A percentile compares a stretch with the other conserved stretches of the same genome.
These are phyloP conservation scores for Adineta ricciae DNA, from an alignment of 2,888 invertebrate species.

Conservation along the genomic window DNA sequence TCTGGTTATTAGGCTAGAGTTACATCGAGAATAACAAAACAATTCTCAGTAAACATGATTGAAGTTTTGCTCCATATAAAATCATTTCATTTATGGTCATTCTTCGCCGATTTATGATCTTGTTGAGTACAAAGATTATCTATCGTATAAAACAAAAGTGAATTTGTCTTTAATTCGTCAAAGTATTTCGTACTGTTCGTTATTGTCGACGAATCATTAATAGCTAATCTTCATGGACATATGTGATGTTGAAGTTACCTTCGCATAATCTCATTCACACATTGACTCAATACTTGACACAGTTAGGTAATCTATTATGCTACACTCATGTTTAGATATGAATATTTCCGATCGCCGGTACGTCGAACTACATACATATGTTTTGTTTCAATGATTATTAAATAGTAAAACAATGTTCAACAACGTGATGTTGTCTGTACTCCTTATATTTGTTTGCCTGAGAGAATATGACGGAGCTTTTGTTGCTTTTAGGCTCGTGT, in stretches of 20 bases:
- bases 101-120: not conserved
- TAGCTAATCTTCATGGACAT: not conserved
- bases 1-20: not conserved
- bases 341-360: not conserved
- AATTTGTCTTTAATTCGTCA: not conserved
- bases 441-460: not conserved
- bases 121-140: not conserved
- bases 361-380: too few relatives aligned
- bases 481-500: slow-evolving; percentile 9
- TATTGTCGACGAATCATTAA: not conserved
- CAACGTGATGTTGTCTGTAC: not conserved
- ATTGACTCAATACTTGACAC: not conserved
- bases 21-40: not conserved
- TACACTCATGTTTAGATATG: not conserved
- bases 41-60: not conserved
- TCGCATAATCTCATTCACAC: not conserved
- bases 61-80: not conserved
- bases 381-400: not conserved
- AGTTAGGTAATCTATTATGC: not conserved
- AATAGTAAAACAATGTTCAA: not conserved
- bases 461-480: not conserved
- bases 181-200: not conserved
- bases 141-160: not conserved
- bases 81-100: not conserved
- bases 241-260: not conserved